Evolutionary conservation across 2,797 vertebrate genomes (phyloP).

Genomic region (Cynopterus sphinx): DNA sequence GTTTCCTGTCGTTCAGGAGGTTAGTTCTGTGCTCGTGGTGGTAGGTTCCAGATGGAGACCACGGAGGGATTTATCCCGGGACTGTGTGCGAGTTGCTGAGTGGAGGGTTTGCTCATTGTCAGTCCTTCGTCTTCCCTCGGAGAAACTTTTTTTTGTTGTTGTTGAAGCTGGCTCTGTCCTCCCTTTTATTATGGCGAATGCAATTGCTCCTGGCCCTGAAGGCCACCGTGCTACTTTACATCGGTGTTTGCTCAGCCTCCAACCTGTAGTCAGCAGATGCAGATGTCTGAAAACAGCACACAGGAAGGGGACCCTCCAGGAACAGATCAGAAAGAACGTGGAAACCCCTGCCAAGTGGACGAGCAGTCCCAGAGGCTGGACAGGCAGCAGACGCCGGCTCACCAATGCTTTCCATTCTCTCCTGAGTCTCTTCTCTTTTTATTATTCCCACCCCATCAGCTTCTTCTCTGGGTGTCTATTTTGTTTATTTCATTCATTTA

Average conservation of each 20-base stretch:
- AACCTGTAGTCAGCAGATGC: not conserved
- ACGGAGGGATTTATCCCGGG: not conserved
- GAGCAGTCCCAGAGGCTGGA: not conserved
- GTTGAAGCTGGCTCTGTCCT: not conserved
- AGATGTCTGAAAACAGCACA: not conserved
- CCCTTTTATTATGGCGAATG: not conserved
- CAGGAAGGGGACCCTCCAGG: not conserved
- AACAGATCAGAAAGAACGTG: not conserved
- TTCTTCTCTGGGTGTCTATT: not conserved
- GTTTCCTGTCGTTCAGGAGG: not conserved
- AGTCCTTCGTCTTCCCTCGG: not conserved
- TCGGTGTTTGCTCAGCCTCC: not conserved
- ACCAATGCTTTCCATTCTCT: not conserved
- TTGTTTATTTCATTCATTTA: not conserved
- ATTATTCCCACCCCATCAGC: not conserved
- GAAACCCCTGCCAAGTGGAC: not conserved
- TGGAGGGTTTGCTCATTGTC: not conserved
- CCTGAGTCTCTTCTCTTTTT: not conserved
- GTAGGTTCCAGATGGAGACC: not conserved
- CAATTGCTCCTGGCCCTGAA: not conserved
- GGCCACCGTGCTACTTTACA: not conserved
- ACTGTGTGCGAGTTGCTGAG: not conserved
- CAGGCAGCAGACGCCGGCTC: not conserved
- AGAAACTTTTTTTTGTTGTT: not conserved
- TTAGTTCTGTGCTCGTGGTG: too few relatives aligned